phyloP scores from a whole-genome alignment of 2,888 invertebrate genomes.

The Eupithecia abbreviata region DNA sequence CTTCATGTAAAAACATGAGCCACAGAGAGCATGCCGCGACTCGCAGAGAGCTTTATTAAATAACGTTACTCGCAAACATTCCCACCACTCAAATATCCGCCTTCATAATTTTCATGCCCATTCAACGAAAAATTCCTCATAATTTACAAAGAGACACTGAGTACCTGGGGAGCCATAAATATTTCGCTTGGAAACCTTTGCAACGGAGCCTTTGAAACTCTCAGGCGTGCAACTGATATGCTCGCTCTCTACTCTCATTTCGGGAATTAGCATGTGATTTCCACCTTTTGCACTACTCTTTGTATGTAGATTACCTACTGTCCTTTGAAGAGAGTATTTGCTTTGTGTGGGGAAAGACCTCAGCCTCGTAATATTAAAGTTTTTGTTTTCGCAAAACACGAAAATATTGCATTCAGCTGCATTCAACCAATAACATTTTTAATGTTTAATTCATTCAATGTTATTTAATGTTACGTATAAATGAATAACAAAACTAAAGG shows the following conservation, averaged over 20 bases:
- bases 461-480: not conserved
- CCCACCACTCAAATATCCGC: slow-evolving; percentile 44
- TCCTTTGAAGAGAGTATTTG: slow-evolving; percentile 30
- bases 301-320: slow-evolving; percentile 30
- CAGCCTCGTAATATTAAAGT: not conserved
- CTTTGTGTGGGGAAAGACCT: slow-evolving; percentile 17
- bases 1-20: slow-evolving; percentile 78
- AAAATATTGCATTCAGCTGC: not conserved
- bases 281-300: slow-evolving; percentile 45
- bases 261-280: slow-evolving; percentile 47
- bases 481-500: not conserved
- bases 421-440: not conserved
- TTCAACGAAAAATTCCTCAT: slow-evolving; percentile 58
- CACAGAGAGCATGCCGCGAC: slow-evolving; percentile 57
- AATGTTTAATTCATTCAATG: not conserved
- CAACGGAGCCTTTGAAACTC: slow-evolving; percentile 50
- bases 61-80: slow-evolving; percentile 62
- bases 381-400: slow-evolving; percentile 6
- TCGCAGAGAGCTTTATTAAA: slow-evolving; percentile 65
- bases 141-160: slow-evolving; percentile 57
- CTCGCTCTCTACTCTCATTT: slow-evolving; percentile 47
- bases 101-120: slow-evolving; percentile 49
- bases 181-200: slow-evolving; percentile 52
- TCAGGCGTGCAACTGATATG: slow-evolving; percentile 49
- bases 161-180: slow-evolving; percentile 57